These are phyloP conservation scores for Zaprionus camerounensis DNA, from an alignment of 1,140 invertebrate genomes.

Conservation along the genomic window DNA sequence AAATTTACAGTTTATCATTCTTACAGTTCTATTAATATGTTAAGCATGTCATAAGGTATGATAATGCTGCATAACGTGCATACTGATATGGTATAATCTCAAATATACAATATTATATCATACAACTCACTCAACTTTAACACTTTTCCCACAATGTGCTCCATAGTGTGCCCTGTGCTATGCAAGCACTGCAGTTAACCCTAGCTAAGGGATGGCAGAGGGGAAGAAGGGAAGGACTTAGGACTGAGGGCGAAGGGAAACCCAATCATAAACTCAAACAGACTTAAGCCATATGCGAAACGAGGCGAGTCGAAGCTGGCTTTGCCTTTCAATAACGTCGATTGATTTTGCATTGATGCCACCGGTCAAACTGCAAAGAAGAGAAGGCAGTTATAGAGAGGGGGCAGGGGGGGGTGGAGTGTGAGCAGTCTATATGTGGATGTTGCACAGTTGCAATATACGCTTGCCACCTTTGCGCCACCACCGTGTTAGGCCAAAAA, in stretches of 20 bases:
- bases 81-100: background rate
- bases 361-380: slow-evolving; percentile 36
- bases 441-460: slow-evolving; percentile 7
- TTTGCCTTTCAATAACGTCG: slow-evolving; percentile 32
- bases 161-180: background rate
- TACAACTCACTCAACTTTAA: background rate
- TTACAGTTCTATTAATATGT: too few species aligned
- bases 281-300: slow-evolving; percentile 51
- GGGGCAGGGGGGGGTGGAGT: background rate
- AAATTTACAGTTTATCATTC: too few species aligned
- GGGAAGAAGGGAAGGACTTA: background rate
- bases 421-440: background rate
- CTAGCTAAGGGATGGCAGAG: too few species aligned
- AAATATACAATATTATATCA: background rate
- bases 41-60: background rate
- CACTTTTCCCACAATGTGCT: background rate
- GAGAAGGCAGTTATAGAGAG: too few species aligned
- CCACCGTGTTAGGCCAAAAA: slow-evolving; percentile 23
- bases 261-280: slow-evolving; percentile 50
- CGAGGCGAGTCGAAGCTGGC: slow-evolving; percentile 3
- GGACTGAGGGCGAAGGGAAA: background rate
- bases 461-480: slow-evolving; percentile 46
- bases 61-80: background rate
- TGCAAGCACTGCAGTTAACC: background rate
- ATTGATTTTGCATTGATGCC: slow-evolving; percentile 55